A percentile compares a stretch with the other conserved stretches of the same genome.
phyloP scores from a whole-genome alignment of 2,797 vertebrate genomes.

The Morus bassanus region DNA sequence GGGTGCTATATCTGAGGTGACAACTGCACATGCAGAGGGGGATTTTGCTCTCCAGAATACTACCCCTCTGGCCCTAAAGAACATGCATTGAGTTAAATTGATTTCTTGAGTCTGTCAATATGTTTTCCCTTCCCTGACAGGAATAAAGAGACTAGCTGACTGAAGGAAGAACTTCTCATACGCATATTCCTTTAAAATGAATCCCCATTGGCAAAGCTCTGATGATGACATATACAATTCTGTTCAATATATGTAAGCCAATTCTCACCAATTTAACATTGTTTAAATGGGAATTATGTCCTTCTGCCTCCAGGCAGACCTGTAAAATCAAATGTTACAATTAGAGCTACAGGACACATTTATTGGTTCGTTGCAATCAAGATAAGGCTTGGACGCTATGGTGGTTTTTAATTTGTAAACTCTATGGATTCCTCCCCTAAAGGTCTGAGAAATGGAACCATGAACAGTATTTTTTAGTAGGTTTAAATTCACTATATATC shows the following conservation, averaged over 20 bases:
- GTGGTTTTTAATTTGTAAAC: background rate
- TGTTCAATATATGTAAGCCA: background rate
- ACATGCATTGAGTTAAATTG: fast-evolving
- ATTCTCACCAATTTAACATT: background rate
- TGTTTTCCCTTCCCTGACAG: background rate
- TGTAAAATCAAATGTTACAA: background rate
- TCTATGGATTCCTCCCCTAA: background rate
- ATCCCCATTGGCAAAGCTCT: background rate
- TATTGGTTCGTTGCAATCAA: background rate
- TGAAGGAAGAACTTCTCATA: background rate
- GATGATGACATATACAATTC: background rate
- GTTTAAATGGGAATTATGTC: background rate
- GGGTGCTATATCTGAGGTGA: background rate
- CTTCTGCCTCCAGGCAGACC: background rate
- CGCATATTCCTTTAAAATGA: background rate
- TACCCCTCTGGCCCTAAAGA: background rate
- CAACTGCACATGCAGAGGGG: background rate
- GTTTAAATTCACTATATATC: background rate
- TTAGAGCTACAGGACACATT: background rate
- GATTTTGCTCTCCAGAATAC: background rate
- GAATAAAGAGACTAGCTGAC: background rate
- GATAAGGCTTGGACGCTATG: background rate
- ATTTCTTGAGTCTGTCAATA: background rate
- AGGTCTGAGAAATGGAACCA: background rate
- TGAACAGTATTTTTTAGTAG: background rate